These are phyloP conservation scores for Heteromormyrus szaboi DNA, from an alignment of 2,797 vertebrate species.

Conservation along the genomic window DNA sequence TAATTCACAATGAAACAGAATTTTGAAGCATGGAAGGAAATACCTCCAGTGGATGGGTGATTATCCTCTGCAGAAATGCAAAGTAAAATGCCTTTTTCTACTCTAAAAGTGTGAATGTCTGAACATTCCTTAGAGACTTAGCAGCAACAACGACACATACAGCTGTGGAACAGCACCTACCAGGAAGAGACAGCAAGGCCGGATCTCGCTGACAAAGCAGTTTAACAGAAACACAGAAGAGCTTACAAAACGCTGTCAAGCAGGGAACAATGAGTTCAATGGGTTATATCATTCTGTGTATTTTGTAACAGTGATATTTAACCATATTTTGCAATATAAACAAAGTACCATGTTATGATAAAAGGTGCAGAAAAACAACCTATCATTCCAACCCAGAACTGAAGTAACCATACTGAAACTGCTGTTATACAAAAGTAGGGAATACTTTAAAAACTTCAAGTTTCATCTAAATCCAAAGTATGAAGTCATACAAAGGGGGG, in stretches of 20 bases:
- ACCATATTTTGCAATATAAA: not conserved
- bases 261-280: not conserved
- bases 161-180: not conserved
- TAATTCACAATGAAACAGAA: not conserved
- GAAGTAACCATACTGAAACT: not conserved
- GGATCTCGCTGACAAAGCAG: not conserved
- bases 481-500: not conserved
- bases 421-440: not conserved
- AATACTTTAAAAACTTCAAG: constrained; percentile 13
- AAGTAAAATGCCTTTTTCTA: not conserved
- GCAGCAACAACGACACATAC: constrained; percentile 40
- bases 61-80: not conserved
- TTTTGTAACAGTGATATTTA: not conserved
- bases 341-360: not conserved
- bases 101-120: not conserved
- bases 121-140: constrained; percentile 45
- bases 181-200: not conserved
- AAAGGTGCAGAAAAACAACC: not conserved
- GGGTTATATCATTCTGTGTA: not conserved
- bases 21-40: not conserved
- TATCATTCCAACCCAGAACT: not conserved
- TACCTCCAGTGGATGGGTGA: constrained; percentile 4
- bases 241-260: constrained; percentile 26
- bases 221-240: not conserved
- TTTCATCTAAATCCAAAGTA: constrained; percentile 11